These are phyloP conservation scores for Drosophila seguyi DNA, from an alignment of 1,140 invertebrate genomes.

Conservation along the genomic window DNA sequence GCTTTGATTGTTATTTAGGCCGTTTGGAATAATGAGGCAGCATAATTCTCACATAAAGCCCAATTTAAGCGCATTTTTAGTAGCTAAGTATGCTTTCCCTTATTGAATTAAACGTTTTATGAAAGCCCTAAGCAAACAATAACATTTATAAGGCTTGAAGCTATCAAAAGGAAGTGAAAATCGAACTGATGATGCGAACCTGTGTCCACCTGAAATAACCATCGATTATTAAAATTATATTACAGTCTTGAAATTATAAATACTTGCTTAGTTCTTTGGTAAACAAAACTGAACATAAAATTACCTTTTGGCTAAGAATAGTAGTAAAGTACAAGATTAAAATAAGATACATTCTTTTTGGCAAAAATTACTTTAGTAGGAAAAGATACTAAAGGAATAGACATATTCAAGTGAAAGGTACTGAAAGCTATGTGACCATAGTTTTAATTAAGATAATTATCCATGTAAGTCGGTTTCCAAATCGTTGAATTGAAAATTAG, in stretches of 20 bases:
- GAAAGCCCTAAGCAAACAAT: conserved; percentile 9
- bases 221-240: neutral
- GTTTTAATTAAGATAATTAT: too few relatives aligned
- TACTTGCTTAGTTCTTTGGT: too few relatives aligned
- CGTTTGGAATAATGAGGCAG: conserved; percentile 79
- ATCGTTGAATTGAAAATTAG: conserved; percentile 11
- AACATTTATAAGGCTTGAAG: conserved; percentile 18
- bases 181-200: too few relatives aligned
- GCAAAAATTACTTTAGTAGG: too few relatives aligned
- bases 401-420: neutral
- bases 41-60: conserved; percentile 77
- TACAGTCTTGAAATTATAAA: neutral
- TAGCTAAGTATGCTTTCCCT: conserved; percentile 51
- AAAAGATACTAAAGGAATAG: too few relatives aligned
- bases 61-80: conserved; percentile 72
- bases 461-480: too few relatives aligned
- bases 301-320: neutral
- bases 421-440: neutral
- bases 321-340: neutral
- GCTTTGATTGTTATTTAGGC: conserved; percentile 78
- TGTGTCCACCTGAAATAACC: neutral
- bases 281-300: too few relatives aligned
- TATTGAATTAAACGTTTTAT: conserved; percentile 63
- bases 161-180: neutral
- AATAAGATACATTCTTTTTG: neutral